Evolutionary conservation across 2,113 vertebrate genomes (phyloP).

Genomic region (Ellobius talpinus): DNA sequence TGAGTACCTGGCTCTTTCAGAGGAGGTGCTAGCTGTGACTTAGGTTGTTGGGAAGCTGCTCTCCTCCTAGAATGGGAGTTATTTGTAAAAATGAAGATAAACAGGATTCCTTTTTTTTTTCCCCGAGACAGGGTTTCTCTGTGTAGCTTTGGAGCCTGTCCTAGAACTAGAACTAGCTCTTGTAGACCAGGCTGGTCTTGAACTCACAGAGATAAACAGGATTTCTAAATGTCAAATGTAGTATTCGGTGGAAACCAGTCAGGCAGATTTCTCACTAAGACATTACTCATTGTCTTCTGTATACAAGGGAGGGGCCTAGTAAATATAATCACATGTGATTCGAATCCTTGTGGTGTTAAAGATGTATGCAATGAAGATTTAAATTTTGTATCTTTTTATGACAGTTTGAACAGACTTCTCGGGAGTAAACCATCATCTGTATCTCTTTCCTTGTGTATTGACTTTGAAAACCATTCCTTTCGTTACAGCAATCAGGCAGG

Average conservation of each 20-base stretch:
- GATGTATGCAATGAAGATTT: background rate
- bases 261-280: background rate
- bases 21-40: background rate
- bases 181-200: no score
- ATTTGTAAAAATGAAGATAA: background rate
- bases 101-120: no score
- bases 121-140: no score
- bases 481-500: slow-evolving; percentile 96
- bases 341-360: background rate
- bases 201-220: background rate
- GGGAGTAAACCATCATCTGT: background rate
- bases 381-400: background rate
- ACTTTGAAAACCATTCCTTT: slow-evolving; percentile 66
- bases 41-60: background rate
- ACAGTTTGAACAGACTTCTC: background rate
- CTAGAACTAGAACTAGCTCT: no score
- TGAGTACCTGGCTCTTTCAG: slow-evolving; percentile 81
- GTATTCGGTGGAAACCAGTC: background rate
- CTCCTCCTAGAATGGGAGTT: background rate
- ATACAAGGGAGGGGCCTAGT: background rate
- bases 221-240: fast-evolving
- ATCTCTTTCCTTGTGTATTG: slow-evolving; percentile 44
- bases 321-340: background rate
- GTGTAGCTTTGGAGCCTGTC: no score
- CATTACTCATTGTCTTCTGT: background rate